Conservation (phyloP, 2,113 vertebrate species). For the Otolemur garnettii region DNA sequence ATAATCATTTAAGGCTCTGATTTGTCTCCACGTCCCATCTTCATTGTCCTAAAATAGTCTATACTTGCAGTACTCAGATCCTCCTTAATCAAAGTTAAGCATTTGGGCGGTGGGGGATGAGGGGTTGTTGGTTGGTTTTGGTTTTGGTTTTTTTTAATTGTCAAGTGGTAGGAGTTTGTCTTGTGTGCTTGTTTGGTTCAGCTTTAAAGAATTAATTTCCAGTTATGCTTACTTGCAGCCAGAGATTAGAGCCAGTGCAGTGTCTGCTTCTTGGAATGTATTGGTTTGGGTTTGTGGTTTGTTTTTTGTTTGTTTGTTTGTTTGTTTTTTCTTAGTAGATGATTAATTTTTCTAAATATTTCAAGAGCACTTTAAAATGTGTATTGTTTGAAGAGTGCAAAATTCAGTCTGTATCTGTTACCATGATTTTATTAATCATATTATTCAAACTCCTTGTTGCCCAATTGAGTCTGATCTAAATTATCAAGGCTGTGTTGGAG, state of each 20-base stretch:
- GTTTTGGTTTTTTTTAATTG: background rate
- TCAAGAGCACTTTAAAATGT: slow-evolving; percentile 43
- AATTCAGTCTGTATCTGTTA: background rate
- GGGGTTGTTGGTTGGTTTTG: background rate
- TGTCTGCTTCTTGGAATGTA: slow-evolving; percentile 27
- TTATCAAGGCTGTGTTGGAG: background rate
- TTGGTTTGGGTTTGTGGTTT: background rate
- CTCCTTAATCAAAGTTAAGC: slow-evolving; percentile 20
- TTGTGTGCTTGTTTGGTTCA: background rate
- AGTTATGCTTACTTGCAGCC: background rate
- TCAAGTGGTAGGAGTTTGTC: background rate
- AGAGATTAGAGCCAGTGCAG: background rate
- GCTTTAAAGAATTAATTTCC: slow-evolving; percentile 58
- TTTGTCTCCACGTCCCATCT: too few species aligned
- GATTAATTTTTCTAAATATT: slow-evolving; percentile 61
- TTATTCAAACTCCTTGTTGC: slow-evolving; percentile 41
- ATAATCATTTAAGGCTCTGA: background rate
- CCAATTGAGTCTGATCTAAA: background rate
- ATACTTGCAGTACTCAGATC: background rate
- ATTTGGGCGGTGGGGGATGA: background rate
- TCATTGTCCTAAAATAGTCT: background rate
- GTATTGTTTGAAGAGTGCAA: slow-evolving; percentile 29
- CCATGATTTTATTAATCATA: background rate
- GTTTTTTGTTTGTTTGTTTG: too few species aligned
- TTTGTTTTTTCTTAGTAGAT: background rate